Percentiles rank a stretch among this genome's conserved stretches.
Conservation (phyloP, 2,888 invertebrate species). For the Nowickia ferox region DNA sequence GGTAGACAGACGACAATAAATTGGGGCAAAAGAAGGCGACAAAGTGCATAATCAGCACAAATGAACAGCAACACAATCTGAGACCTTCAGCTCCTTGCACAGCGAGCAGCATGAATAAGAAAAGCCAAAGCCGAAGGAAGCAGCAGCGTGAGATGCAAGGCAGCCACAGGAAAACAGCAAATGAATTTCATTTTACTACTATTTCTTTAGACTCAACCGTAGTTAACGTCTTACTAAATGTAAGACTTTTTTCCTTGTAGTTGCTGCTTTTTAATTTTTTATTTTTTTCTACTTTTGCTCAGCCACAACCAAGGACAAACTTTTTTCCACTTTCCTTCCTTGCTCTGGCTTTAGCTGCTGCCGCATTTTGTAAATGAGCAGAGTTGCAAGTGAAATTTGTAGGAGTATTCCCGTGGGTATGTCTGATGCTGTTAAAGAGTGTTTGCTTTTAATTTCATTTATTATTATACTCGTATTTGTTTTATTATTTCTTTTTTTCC, state of each 20-base stretch:
- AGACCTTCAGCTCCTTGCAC: slow-evolving; percentile 34
- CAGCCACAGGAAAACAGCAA: slow-evolving; percentile 61
- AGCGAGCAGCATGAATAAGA: background rate
- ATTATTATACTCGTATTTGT: slow-evolving; percentile 76
- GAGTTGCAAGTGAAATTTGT: slow-evolving; percentile 6
- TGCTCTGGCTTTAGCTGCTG: background rate
- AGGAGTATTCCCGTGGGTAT: slow-evolving; percentile 35
- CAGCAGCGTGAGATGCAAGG: slow-evolving; percentile 3
- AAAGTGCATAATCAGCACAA: slow-evolving; percentile 75
- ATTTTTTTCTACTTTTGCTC: slow-evolving; percentile 27
- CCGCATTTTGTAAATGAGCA: slow-evolving; percentile 9
- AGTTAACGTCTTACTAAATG: slow-evolving; percentile 50
- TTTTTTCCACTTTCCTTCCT: slow-evolving; percentile 55
- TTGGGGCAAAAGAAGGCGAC: slow-evolving; percentile 71
- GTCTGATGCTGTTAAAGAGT: slow-evolving; percentile 56
- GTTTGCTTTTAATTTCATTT: slow-evolving; percentile 81
- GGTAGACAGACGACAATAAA: slow-evolving; percentile 64
- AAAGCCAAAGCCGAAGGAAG: background rate
- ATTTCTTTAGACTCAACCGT: slow-evolving; percentile 28
- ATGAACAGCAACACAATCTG: slow-evolving; percentile 29
- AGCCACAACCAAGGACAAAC: slow-evolving; percentile 64
- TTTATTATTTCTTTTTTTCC: slow-evolving; percentile 36
- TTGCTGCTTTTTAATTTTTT: slow-evolving; percentile 16
- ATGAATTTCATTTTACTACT: slow-evolving; percentile 46
- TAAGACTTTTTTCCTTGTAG: slow-evolving; percentile 38